A percentile compares a stretch with the other conserved stretches of the same genome.
Evolutionary conservation across 1,140 invertebrate genomes (phyloP).

Genomic region (Hydropsyche tenuis): DNA sequence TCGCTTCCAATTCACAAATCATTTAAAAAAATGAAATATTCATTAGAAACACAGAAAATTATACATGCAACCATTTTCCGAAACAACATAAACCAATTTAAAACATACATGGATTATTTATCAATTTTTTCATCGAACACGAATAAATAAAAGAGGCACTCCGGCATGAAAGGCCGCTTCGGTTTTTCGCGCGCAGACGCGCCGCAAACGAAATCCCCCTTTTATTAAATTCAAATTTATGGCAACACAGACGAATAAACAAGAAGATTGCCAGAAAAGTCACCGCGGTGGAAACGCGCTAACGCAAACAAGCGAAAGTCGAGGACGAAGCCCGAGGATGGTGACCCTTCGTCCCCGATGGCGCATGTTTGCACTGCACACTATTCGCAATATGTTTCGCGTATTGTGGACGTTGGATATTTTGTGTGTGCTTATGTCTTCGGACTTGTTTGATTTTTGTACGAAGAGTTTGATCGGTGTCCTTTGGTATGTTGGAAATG

Average conservation of each 20-base stretch:
- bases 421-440: too few relatives aligned
- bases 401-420: too few relatives aligned
- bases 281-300: not conserved
- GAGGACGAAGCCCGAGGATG: not conserved
- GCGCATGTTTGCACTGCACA: not conserved
- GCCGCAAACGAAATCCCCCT: too few relatives aligned
- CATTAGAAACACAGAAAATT: too few relatives aligned
- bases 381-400: not conserved
- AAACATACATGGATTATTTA: not conserved
- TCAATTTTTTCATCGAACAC: not conserved
- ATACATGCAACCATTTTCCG: too few relatives aligned
- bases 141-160: not conserved
- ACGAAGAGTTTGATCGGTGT: too few relatives aligned
- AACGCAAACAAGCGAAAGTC: not conserved
- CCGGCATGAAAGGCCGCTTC: not conserved
- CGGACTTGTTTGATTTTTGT: too few relatives aligned
- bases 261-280: constrained; percentile 5
- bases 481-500: too few relatives aligned
- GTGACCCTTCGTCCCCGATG: not conserved
- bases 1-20: too few relatives aligned
- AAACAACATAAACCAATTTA: too few relatives aligned
- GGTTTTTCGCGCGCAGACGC: too few relatives aligned
- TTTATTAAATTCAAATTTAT: constrained; percentile 30
- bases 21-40: too few relatives aligned
- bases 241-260: constrained; percentile 7